Conservation (phyloP, 2,797 vertebrate species). For the Tokudaia muenninki region DNA sequence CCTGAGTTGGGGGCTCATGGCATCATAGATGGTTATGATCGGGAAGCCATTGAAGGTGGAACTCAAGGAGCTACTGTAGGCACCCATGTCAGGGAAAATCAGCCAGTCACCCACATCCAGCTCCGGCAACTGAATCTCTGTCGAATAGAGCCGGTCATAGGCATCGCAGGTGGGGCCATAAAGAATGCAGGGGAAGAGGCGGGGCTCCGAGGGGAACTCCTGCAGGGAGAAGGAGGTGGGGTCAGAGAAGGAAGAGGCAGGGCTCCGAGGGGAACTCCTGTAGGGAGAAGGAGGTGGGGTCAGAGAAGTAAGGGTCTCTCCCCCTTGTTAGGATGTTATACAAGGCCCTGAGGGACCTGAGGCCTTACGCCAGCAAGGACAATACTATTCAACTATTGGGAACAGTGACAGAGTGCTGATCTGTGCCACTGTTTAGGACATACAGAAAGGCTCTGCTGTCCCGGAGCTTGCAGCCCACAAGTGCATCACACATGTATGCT, state of each 20-base stretch:
- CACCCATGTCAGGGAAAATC: not conserved
- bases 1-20: not conserved
- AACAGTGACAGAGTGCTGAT: not conserved
- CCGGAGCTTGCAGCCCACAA: not conserved
- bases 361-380: not conserved
- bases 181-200: conserved; percentile 41
- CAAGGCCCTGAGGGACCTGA: not conserved
- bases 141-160: conserved; percentile 10
- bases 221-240: not conserved
- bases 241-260: not conserved
- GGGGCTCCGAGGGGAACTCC: not conserved
- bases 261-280: conserved; percentile 47
- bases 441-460: not conserved
- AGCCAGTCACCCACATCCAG: conserved; percentile 66
- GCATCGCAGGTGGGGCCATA: conserved; percentile 48
- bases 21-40: accelerated
- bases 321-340: no score
- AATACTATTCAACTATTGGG: not conserved
- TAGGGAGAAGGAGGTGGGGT: not conserved
- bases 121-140: conserved; percentile 14
- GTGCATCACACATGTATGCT: not conserved
- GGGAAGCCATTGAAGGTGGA: conserved; percentile 65
- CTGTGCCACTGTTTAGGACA: not conserved
- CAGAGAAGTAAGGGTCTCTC: not conserved
- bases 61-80: not conserved